Base-by-base conservation (phyloP, 2,888 invertebrate species). In the Schrankia costaestrigalis region DNA sequence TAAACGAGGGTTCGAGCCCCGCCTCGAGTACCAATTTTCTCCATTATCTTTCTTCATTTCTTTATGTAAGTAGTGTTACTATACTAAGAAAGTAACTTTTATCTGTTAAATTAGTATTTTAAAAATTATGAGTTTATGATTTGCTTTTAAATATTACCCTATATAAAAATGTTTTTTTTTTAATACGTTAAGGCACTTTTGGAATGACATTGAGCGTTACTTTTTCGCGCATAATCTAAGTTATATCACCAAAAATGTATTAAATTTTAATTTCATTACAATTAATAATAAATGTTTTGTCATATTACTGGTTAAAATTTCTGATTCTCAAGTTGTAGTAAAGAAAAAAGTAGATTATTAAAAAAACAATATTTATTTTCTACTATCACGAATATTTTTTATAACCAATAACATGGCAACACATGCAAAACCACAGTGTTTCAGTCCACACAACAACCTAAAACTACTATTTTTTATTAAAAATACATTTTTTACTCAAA, bases 361-460 rank as follows among this genome's bases (percentile, higher is more conserved):
- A n/a, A n/a, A n/a, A n/a, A n/a, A n/a, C n/a, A n/a, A n/a, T 49
- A 63, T 53, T 56, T 44, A 49, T 67, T 63, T 59, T 61, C 67
- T 74, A 79, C 67, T 80, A 81, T 79, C 78, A 81, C 79, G 73
- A 56, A 65, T 41, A 47, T 57, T 63, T 61, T 69, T 71, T 70
- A 65, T 75, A 80, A 82, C 82, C 83, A 83, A 78, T 76, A 76
- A 75, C 71, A 82, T 82, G 83, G 81, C 85, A 84, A 83, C 72
- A 78, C 71, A 70, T 56, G 35, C 60, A 30, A 48, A 58, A 54
- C 55, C 65, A 56, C 51, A 29, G 67, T 61, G 60, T 63, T 71
- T 68, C 41, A 57, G 70, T 67, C 58, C 79, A 80, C 67, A 72
- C 78, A 81, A 76, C 60, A 29, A n/a, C 57, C 67, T 74, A 71